Evolutionary conservation across 2,113 vertebrate species (phyloP).

Genomic region (Istiophorus platypterus): DNA sequence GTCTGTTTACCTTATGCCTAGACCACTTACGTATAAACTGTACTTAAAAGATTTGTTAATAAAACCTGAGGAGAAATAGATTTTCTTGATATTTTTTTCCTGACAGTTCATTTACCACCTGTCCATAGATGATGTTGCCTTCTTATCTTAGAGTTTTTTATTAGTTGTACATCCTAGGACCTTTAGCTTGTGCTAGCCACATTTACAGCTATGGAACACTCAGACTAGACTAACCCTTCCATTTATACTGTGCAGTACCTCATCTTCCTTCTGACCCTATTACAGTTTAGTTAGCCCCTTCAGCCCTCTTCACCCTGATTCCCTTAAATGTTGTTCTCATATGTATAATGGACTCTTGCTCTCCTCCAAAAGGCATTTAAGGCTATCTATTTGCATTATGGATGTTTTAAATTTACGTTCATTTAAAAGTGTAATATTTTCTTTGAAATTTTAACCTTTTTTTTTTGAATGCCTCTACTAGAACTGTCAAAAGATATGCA

Average conservation of each 20-base stretch:
- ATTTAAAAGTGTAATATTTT: conserved; percentile 9
- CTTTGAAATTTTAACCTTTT: not conserved
- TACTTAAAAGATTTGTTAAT: not conserved
- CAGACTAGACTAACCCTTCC: conserved; percentile 20
- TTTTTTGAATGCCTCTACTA: conserved; percentile 82
- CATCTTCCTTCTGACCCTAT: conserved; percentile 18
- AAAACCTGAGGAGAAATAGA: not conserved
- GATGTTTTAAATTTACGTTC: conserved; percentile 68
- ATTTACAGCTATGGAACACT: conserved; percentile 31
- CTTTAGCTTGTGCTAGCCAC: conserved; percentile 38
- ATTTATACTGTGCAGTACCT: not conserved
- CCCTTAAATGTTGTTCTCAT: conserved; percentile 83
- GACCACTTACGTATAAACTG: not conserved
- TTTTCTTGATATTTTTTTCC: not conserved
- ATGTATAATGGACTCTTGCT: conserved; percentile 86
- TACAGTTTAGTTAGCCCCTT: conserved; percentile 28
- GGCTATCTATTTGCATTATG: conserved; percentile 78
- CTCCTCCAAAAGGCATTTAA: conserved; percentile 74
- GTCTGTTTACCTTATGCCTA: conserved; percentile 15
- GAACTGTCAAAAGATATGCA: conserved; percentile 55
- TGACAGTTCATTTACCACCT: not conserved
- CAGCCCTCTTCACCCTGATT: conserved; percentile 5
- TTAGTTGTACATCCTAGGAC: conserved; percentile 7
- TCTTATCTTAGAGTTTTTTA: conserved; percentile 3
- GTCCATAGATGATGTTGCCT: not conserved